Percentiles rank a stretch among this genome's conserved stretches.
phyloP scores from a whole-genome alignment of 2,797 vertebrate genomes.

The Pteronotus mesoamericanus region DNA sequence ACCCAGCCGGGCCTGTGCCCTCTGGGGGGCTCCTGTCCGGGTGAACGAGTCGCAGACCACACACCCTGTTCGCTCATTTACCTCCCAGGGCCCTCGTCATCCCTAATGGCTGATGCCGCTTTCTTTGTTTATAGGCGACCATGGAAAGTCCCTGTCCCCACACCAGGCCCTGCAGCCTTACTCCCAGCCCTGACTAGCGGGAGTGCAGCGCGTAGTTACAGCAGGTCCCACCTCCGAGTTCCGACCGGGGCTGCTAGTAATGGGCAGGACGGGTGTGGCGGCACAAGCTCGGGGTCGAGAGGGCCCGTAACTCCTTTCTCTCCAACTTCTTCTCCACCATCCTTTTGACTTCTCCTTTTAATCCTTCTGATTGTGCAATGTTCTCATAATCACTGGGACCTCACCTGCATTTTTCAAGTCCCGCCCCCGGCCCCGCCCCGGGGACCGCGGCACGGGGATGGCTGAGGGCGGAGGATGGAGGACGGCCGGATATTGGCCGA shows the following conservation, averaged over 20 bases:
- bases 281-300: accelerated
- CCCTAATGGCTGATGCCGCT: not conserved
- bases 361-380: not conserved
- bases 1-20: not conserved
- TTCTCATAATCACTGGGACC: too few species aligned
- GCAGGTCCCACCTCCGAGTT: not conserved
- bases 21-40: not conserved
- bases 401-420: not conserved
- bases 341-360: not conserved
- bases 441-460: not conserved
- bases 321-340: not conserved
- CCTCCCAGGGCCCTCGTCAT: not conserved
- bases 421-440: too few species aligned
- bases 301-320: not conserved
- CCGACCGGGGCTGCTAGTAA: too few species aligned
- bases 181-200: not conserved
- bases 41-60: not conserved
- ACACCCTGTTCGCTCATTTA: not conserved
- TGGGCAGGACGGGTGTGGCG: too few species aligned
- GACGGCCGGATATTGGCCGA: not conserved
- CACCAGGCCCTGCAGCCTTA: accelerated
- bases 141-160: accelerated
- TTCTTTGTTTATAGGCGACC: not conserved
- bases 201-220: not conserved
- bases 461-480: too few species aligned